Evolutionary conservation across 2,113 vertebrate species (phyloP), one percentile per base, ranked within the genome.

Genomic region (Gopherus flavomarginatus): DNA sequence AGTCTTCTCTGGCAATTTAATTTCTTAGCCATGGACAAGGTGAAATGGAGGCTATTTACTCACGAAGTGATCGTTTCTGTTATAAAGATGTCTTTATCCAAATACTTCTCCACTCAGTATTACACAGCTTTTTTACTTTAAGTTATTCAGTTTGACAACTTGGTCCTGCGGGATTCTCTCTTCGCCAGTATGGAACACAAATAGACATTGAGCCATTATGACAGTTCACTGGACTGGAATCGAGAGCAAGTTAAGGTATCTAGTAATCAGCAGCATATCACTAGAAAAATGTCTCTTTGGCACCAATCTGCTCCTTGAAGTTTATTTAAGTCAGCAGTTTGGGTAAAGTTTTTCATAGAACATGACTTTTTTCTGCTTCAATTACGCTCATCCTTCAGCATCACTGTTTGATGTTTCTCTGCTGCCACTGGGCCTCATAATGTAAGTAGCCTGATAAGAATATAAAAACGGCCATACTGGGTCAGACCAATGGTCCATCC

Each of bases 141-240:
- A 22, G 77, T 72, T 92, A 86, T 92, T 89, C 1, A 0, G 17
- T 92, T 62, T 92, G 91, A 88, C 83, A 90, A 27, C 14, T 90
- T 56, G 84, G 59, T 72, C 69, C 78, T 0, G 0, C 69, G 77
- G 87, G 83, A 93, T 78, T 93, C 56, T 56, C 87, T 83, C 85
- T 94, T 87, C 92, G 59, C 86, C 93, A 90, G 56, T 69, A n/a
- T 2, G 16, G 81, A 87, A 53, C 84, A 81, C 88, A 93, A 87
- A 81, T 26, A 94, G 88, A 93, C 82, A 80, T 5, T 78, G 87
- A 94, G 31, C 31, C 52, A 16, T 84, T 79, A 77, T n/a, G 54
- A 77, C 53, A 94, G 27, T 54, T 96, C 85, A 80, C 2, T 84
- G 87, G 8, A 90, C 86, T 87, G 87, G 95, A 95, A 93, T 77